Conservation (phyloP, 2,888 invertebrate species). For the Oithona nana region DNA sequence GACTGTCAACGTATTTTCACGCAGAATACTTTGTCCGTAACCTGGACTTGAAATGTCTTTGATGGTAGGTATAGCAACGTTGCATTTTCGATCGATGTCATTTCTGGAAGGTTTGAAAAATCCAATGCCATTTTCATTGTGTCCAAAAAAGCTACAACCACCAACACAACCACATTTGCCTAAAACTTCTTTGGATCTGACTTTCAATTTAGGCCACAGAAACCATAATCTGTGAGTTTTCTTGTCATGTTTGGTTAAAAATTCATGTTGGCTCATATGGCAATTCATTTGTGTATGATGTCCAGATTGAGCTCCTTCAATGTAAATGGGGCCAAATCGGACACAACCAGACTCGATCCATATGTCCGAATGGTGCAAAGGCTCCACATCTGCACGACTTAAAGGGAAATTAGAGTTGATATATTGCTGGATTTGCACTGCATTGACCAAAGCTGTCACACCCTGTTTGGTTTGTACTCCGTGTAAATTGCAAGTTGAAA, state of each 20-base stretch:
- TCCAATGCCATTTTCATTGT: slow-evolving; percentile 64
- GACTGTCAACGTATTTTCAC: slow-evolving; percentile 65
- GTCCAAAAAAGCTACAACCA: slow-evolving; percentile 83
- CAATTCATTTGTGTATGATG: slow-evolving; percentile 54
- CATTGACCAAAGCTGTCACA: slow-evolving; percentile 62
- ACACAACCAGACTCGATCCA: slow-evolving; percentile 86
- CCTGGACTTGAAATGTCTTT: slow-evolving; percentile 67
- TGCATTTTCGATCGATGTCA: slow-evolving; percentile 37
- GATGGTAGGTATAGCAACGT: slow-evolving; percentile 32
- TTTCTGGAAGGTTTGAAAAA: slow-evolving; percentile 69
- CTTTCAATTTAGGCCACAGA: slow-evolving; percentile 53
- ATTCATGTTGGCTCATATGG: slow-evolving; percentile 55
- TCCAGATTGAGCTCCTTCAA: slow-evolving; percentile 70
- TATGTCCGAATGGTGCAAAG: slow-evolving; percentile 22
- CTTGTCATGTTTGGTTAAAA: slow-evolving; percentile 43
- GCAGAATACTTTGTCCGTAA: slow-evolving; percentile 81
- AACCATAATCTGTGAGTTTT: slow-evolving; percentile 77
- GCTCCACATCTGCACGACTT: slow-evolving; percentile 7
- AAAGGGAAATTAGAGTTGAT: slow-evolving; percentile 18
- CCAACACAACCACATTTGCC: slow-evolving; percentile 83
- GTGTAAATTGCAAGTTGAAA: slow-evolving; percentile 85
- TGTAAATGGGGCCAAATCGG: slow-evolving; percentile 66
- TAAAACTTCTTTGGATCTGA: slow-evolving; percentile 22
- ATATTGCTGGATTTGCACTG: slow-evolving; percentile 46
- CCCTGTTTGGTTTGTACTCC: slow-evolving; percentile 76